These are phyloP conservation scores for Hydra vulgaris DNA, from an alignment of 30 jellyfish, hydroid and myxozoan genomes.

Conservation along the genomic window DNA sequence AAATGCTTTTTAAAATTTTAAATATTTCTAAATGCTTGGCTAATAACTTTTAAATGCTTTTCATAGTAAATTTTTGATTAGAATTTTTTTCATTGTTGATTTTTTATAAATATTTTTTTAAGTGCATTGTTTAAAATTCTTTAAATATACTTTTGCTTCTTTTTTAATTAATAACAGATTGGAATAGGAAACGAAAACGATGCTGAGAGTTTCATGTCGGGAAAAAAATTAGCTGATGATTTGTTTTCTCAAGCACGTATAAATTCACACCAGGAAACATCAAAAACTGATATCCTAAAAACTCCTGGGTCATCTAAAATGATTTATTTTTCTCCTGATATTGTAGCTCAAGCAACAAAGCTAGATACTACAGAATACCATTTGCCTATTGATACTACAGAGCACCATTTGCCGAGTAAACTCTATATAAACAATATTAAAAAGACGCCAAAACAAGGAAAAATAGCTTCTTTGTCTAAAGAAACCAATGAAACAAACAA, in stretches of 20 bases:
- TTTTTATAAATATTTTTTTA: too few relatives aligned
- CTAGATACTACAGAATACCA: constrained; percentile 10
- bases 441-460: background rate
- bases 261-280: background rate
- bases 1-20: background rate
- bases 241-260: background rate
- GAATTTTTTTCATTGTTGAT: background rate
- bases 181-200: background rate
- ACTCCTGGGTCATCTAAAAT: background rate
- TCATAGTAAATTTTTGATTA: too few relatives aligned
- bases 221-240: background rate
- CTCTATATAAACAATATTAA: background rate
- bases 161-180: background rate
- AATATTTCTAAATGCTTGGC: too few relatives aligned
- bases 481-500: background rate
- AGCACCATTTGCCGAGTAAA: background rate
- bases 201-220: background rate
- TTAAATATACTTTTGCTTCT: background rate
- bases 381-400: constrained; percentile 7
- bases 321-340: background rate
- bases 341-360: constrained; percentile 13
- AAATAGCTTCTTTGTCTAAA: background rate
- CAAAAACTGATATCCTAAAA: background rate
- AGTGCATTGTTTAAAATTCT: background rate
- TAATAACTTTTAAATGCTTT: too few relatives aligned